Conservation (phyloP, 2,797 vertebrate species). For the Cossypha dichroa region DNA sequence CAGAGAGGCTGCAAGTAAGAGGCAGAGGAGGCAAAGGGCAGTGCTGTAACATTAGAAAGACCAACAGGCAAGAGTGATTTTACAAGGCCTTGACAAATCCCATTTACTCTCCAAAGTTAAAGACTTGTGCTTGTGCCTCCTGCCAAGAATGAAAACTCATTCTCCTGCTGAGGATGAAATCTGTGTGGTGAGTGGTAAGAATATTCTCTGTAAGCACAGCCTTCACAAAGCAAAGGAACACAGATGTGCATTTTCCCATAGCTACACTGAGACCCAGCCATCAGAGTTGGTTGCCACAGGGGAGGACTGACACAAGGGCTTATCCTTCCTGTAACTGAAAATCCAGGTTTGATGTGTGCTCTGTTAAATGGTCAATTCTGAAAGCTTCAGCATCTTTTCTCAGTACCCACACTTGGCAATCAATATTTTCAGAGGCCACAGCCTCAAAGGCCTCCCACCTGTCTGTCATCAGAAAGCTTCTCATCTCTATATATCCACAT, state of each 20-base stretch:
- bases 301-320: background rate
- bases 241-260: background rate
- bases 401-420: background rate
- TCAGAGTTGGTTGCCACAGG: background rate
- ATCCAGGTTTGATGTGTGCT: background rate
- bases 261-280: rapidly evolving
- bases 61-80: background rate
- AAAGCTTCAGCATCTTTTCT: background rate
- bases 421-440: background rate
- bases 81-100: background rate
- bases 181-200: background rate
- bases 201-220: background rate
- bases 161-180: background rate
- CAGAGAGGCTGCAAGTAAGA: background rate
- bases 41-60: background rate
- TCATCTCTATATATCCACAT: background rate
- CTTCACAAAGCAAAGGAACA: background rate
- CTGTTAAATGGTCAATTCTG: background rate
- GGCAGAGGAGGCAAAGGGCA: background rate
- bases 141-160: background rate
- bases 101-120: background rate
- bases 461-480: background rate
- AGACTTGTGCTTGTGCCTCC: background rate
- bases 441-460: background rate
- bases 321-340: background rate